Evolutionary conservation across 2,797 vertebrate species (phyloP).

Genomic region (Ataeniobius toweri): DNA sequence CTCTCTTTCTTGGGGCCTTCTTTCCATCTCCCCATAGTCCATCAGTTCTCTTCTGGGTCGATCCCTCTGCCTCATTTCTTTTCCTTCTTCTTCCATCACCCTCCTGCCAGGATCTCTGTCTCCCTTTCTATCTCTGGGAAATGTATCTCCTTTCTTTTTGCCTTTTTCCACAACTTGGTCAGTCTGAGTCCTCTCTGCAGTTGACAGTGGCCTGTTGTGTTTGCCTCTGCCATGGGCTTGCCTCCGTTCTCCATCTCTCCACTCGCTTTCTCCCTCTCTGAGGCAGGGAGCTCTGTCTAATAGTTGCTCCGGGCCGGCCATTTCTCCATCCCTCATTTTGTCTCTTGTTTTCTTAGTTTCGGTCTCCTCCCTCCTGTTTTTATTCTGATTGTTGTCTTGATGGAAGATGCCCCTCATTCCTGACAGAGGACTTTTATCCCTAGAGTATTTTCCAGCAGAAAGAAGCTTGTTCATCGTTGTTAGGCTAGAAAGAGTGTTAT

Average conservation of each 20-base stretch:
- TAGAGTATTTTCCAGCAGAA: slow-evolving; percentile 61
- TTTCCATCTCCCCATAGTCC: slow-evolving; percentile 45
- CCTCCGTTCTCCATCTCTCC: slow-evolving; percentile 56
- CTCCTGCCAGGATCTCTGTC: slow-evolving; percentile 40
- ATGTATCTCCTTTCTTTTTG: slow-evolving; percentile 72
- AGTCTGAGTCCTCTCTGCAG: slow-evolving; percentile 25
- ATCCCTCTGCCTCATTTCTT: slow-evolving; percentile 38
- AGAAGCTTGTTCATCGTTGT: slow-evolving; percentile 68
- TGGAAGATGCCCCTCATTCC: slow-evolving; percentile 52
- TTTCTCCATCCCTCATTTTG: slow-evolving; percentile 56
- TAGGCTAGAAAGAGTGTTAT: slow-evolving; percentile 66
- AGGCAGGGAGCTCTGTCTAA: slow-evolving; percentile 41
- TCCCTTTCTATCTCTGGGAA: slow-evolving; percentile 66
- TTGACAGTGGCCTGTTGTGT: slow-evolving; percentile 53
- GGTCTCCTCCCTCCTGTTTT: slow-evolving; percentile 60
- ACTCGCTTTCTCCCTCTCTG: slow-evolving; percentile 62
- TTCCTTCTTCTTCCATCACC: slow-evolving; percentile 18
- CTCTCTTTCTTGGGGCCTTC: slow-evolving; percentile 45
- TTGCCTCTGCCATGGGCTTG: slow-evolving; percentile 46
- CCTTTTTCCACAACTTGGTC: slow-evolving; percentile 43
- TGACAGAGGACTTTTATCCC: slow-evolving; percentile 69
- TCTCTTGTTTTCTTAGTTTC: slow-evolving; percentile 55
- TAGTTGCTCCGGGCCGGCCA: slow-evolving; percentile 40
- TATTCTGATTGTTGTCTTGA: slow-evolving; percentile 48
- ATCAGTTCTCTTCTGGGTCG: slow-evolving; percentile 37